These are phyloP conservation scores for Enteromius paludinosus DNA, from an alignment of 2,797 vertebrate species.

Conservation along the genomic window DNA sequence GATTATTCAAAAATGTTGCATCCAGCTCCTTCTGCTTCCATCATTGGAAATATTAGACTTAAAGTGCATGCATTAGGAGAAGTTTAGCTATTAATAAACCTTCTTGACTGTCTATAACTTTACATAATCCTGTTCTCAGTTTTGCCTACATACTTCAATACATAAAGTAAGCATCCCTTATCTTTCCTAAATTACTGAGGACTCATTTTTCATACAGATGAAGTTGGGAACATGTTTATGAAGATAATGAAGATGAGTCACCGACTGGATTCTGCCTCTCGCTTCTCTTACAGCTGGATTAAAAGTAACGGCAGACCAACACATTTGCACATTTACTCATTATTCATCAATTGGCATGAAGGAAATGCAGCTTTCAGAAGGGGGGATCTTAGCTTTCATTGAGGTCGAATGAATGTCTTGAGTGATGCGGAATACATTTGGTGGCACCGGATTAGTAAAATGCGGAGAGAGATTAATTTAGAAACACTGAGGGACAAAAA, in stretches of 20 bases:
- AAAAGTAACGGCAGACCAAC: slow-evolving; percentile 48
- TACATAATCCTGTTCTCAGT: slow-evolving; percentile 9
- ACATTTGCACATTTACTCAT: slow-evolving; percentile 51
- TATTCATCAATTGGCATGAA: slow-evolving; percentile 45
- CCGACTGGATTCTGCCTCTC: slow-evolving; percentile 32
- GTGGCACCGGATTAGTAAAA: slow-evolving; percentile 51
- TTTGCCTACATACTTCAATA: slow-evolving; percentile 3
- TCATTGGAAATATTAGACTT: neutral
- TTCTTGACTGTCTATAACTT: slow-evolving; percentile 1
- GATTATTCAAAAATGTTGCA: neutral
- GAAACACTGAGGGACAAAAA: slow-evolving; percentile 40
- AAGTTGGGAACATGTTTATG: slow-evolving; percentile 35
- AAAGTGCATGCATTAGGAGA: neutral
- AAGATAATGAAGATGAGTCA: slow-evolving; percentile 42
- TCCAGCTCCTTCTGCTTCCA: neutral
- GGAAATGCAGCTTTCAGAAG: slow-evolving; percentile 38
- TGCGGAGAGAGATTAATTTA: slow-evolving; percentile 40
- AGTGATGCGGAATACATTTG: slow-evolving; percentile 40
- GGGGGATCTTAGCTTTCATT: slow-evolving; percentile 45
- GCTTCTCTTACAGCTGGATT: slow-evolving; percentile 44
- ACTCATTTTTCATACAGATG: slow-evolving; percentile 5
- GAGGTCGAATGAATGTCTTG: slow-evolving; percentile 49
- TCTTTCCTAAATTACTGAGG: neutral
- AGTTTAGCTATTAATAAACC: neutral
- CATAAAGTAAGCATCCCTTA: slow-evolving; percentile 13